Evolutionary conservation across 2,797 vertebrate species (phyloP).

Genomic region (Luscinia megarhynchos): DNA sequence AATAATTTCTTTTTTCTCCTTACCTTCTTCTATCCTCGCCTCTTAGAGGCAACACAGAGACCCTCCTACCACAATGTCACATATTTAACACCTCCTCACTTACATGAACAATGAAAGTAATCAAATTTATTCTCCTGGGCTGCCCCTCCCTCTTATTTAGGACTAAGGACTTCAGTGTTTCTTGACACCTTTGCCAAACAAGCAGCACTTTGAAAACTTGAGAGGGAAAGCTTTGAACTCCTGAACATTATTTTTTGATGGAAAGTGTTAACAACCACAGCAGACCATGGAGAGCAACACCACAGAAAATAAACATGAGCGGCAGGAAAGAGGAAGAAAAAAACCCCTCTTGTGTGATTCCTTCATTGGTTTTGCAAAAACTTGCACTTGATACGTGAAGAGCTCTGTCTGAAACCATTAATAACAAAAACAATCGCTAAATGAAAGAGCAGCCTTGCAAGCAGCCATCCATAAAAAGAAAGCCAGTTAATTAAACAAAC

Average conservation of each 20-base stretch:
- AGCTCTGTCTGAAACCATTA: slow-evolving; percentile 65
- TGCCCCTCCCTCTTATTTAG: neutral
- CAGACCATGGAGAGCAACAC: slow-evolving; percentile 21
- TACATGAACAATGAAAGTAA: neutral
- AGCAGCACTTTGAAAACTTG: slow-evolving; percentile 42
- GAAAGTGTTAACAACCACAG: slow-evolving; percentile 49
- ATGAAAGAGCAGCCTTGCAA: slow-evolving; percentile 63
- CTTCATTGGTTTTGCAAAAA: slow-evolving; percentile 43
- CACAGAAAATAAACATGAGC: slow-evolving; percentile 55
- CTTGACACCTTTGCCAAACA: slow-evolving; percentile 20
- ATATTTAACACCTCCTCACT: neutral
- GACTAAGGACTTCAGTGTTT: neutral
- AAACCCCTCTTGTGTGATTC: neutral
- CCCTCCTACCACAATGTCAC: neutral
- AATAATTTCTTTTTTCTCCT: neutral
- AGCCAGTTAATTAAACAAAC: slow-evolving; percentile 69
- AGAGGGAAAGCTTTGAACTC: slow-evolving; percentile 56
- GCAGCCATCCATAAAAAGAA: slow-evolving; percentile 70
- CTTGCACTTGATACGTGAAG: slow-evolving; percentile 42
- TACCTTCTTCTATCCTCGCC: neutral
- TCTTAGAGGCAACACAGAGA: neutral
- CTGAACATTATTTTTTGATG: slow-evolving; percentile 24
- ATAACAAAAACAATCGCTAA: slow-evolving; percentile 71
- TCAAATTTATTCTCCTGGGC: neutral
- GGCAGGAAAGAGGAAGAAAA: neutral